phyloP scores from a whole-genome alignment of 1,140 invertebrate species.

The Monomorium pharaonis region DNA sequence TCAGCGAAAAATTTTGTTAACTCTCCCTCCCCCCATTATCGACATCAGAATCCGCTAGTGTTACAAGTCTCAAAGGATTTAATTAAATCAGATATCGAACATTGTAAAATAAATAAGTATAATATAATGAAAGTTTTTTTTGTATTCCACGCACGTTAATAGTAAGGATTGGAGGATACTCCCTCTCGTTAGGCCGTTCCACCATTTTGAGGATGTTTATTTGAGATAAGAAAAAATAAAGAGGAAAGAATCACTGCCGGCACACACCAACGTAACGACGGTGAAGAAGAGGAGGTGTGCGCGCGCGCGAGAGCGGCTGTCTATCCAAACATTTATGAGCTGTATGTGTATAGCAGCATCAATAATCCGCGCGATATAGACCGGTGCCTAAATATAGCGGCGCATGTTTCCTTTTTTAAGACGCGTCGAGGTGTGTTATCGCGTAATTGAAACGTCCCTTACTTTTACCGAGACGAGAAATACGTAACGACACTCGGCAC shows the following conservation, averaged over 20 bases:
- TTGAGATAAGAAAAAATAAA: neutral
- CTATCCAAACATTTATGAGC: slow-evolving; percentile 63
- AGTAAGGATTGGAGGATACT: neutral
- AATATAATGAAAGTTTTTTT: too few relatives aligned
- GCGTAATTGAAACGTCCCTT: slow-evolving; percentile 45
- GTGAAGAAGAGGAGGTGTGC: slow-evolving; percentile 22
- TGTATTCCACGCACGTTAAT: neutral
- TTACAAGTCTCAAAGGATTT: too few relatives aligned
- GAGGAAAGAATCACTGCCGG: neutral
- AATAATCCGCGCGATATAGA: slow-evolving; percentile 59
- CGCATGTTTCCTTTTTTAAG: slow-evolving; percentile 68
- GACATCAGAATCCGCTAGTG: too few relatives aligned
- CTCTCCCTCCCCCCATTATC: too few relatives aligned
- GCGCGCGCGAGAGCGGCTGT: slow-evolving; percentile 35
- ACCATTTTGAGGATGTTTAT: neutral
- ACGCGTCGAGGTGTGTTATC: slow-evolving; percentile 53
- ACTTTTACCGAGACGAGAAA: slow-evolving; percentile 25
- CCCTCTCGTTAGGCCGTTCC: neutral
- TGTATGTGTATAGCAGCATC: slow-evolving; percentile 46
- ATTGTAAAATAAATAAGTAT: too few relatives aligned
- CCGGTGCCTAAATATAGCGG: slow-evolving; percentile 65
- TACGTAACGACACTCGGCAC: neutral
- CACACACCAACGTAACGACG: slow-evolving; percentile 17
- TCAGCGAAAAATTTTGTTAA: too few relatives aligned
- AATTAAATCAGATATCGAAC: too few relatives aligned